Base-by-base conservation (phyloP, 2,888 invertebrate species). In the Dolichopus griseipennis region DNA sequence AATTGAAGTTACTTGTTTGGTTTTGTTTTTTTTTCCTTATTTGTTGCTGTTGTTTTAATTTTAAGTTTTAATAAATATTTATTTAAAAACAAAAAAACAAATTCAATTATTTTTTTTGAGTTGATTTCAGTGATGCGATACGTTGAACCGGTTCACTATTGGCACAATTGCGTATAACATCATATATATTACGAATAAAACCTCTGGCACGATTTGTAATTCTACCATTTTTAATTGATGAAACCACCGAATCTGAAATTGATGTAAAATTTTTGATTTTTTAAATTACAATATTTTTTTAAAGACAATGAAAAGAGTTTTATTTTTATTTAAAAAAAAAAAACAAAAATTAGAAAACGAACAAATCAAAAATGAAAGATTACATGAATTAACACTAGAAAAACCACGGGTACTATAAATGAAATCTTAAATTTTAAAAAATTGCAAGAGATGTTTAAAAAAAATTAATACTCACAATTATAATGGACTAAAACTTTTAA, bases 101-200 rank as follows among this genome's bases (percentile, higher is more conserved):
- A 52, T 52, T 52, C 15, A 52, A 52, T 52, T 52, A 52, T 52
- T 52, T 52, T 7, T 52, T 52, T 52, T 52, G 52, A 52, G 9
- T 15, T 52, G 52, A 52, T 52, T 52, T 52, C 18, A 52, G 18
- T 7, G 52, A 52, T 52, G 52, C 52, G 6, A 52, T 52, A 52
- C 79, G 78, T 61, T 77, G 76, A 4, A 86, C 85, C 63, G 86
- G 85, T 6, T 83, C 85, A 22, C 85, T 84, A 74, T 86, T 86
- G 69, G 87, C 87, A 75, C 87, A 87, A 79, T 87, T 86, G 79
- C 87, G 87, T 65, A 87, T 84, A 8, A 86, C 85, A 77, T 87
- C 86, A 73, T 87, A 87, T 77, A 87, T 83, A 70, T 86, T 84
- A 66, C 86, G 81, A 15, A 87, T 85, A 74, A 87, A 85, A 61